These are phyloP conservation scores for Dreissena polymorpha DNA, from an alignment of 1,140 invertebrate species.

Conservation along the genomic window DNA sequence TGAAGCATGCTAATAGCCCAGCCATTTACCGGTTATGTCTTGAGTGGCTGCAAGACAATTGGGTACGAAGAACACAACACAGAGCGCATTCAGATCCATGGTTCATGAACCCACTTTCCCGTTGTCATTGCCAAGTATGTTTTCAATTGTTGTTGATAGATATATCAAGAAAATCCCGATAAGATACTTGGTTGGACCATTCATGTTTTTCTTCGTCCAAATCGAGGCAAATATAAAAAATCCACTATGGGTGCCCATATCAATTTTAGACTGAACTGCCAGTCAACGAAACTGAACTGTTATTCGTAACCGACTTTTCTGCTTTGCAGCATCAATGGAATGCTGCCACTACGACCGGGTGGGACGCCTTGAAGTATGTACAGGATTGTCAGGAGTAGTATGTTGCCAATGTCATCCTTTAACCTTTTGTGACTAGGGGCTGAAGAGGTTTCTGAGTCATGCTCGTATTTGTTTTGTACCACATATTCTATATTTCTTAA, in stretches of 20 bases:
- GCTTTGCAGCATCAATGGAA: slow-evolving; percentile 97
- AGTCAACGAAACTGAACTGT: slow-evolving; percentile 98
- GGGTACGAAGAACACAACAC: slow-evolving; percentile 92
- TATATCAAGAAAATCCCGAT: slow-evolving; percentile 81
- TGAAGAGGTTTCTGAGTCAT: background rate
- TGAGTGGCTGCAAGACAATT: slow-evolving; percentile 99
- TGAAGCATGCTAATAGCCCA: slow-evolving; percentile 99
- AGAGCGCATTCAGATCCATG: slow-evolving; percentile 92
- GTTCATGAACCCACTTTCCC: slow-evolving; percentile 66
- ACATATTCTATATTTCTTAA: background rate
- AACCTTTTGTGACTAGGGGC: slow-evolving; percentile 15
- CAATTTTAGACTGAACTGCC: slow-evolving; percentile 97
- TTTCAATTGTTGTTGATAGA: slow-evolving; percentile 69
- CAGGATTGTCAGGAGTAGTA: slow-evolving; percentile 92
- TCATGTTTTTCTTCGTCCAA: slow-evolving; percentile 99
- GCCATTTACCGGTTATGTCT: slow-evolving; percentile 99
- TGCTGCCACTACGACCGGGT: slow-evolving; percentile 93
- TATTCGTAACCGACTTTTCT: slow-evolving; percentile 82
- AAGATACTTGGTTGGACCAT: slow-evolving; percentile 93
- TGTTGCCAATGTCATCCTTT: slow-evolving; percentile 79
- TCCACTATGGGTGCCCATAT: slow-evolving; percentile 99
- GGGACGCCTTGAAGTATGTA: slow-evolving; percentile 97
- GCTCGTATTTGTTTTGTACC: background rate
- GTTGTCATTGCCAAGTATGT: slow-evolving; percentile 57
- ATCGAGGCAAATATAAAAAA: slow-evolving; percentile 89